phyloP scores from a whole-genome alignment of 2,113 vertebrate species.

The Fregata magnificens region DNA sequence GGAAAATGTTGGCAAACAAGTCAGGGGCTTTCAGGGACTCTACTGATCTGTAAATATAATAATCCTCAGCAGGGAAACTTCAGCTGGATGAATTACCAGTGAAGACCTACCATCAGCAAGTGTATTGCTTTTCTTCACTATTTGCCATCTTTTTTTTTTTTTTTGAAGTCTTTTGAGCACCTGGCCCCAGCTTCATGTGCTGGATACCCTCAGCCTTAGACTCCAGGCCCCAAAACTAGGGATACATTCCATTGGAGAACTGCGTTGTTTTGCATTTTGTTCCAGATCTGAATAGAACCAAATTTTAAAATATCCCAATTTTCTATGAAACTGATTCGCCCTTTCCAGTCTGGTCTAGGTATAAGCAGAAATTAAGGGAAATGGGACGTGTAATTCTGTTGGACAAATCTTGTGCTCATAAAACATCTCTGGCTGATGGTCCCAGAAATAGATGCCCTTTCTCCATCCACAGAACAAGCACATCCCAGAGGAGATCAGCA shows the following conservation, averaged over 20 bases:
- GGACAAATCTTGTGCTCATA: neutral
- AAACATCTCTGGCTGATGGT: neutral
- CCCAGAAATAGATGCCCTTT: neutral
- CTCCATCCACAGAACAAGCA: neutral
- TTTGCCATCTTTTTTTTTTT: neutral
- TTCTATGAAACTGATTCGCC: neutral
- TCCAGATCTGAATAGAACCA: neutral
- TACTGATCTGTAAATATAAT: neutral
- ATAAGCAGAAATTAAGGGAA: neutral
- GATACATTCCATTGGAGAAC: neutral
- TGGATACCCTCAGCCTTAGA: neutral
- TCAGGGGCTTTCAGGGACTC: neutral
- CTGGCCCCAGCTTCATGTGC: neutral
- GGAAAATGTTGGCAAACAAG: neutral
- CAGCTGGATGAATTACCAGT: neutral
- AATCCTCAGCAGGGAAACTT: neutral
- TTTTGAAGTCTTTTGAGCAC: neutral
- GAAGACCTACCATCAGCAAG: neutral
- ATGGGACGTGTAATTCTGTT: neutral
- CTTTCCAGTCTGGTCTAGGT: neutral
- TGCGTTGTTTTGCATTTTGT: neutral
- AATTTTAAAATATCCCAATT: neutral
- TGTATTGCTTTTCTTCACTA: neutral
- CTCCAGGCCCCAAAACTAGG: neutral
- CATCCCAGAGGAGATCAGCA: neutral